Conservation (phyloP, 30 jellyfish, hydroid and myxozoan species). For the Chironex yamaguchii region DNA sequence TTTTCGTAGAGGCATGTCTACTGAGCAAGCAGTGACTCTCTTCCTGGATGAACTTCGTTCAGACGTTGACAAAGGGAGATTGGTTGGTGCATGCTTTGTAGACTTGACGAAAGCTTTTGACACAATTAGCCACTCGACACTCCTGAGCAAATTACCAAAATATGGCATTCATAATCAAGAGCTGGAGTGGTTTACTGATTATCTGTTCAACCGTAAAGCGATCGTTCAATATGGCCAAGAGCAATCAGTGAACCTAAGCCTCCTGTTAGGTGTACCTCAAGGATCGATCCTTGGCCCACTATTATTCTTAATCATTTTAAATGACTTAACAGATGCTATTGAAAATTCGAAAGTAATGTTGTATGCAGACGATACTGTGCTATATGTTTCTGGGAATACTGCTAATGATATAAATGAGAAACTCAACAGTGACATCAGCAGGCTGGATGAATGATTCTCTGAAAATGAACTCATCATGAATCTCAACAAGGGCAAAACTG, state of each 20-base stretch:
- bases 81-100: neutral
- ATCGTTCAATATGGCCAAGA: slow-evolving; percentile 11
- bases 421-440: slow-evolving; percentile 56
- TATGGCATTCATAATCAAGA: slow-evolving; percentile 24
- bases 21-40: slow-evolving; percentile 9
- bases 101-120: slow-evolving; percentile 9
- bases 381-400: slow-evolving; percentile 57
- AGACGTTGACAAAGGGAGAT: too few relatives aligned
- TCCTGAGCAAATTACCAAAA: slow-evolving; percentile 10
- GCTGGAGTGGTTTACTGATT: slow-evolving; percentile 14
- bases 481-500: slow-evolving; percentile 68
- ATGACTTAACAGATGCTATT: slow-evolving; percentile 31
- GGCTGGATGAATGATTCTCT: slow-evolving; percentile 55
- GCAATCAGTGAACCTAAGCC: slow-evolving; percentile 49
- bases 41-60: too few relatives aligned
- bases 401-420: slow-evolving; percentile 46
- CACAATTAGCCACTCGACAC: neutral
- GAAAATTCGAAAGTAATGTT: slow-evolving; percentile 43
- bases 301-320: slow-evolving; percentile 51
- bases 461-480: slow-evolving; percentile 52
- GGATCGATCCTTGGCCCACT: slow-evolving; percentile 73
- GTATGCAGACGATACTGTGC: slow-evolving; percentile 51
- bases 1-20: slow-evolving; percentile 8
- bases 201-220: slow-evolving; percentile 6
- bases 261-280: slow-evolving; percentile 54